Base-by-base conservation (phyloP, 1,140 invertebrate species). In the Pseudomyrmex dendroicus region DNA sequence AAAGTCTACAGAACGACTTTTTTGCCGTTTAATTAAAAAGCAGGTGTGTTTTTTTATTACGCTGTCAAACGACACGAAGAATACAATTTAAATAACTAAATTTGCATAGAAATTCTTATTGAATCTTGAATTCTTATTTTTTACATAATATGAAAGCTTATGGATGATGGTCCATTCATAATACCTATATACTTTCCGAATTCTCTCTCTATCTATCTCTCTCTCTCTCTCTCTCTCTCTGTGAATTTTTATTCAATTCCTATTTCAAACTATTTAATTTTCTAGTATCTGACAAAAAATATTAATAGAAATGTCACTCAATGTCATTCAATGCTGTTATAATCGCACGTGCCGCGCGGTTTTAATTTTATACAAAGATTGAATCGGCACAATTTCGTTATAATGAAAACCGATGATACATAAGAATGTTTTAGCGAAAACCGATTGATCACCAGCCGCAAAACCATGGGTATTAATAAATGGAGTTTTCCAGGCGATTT, bases 391-490 rank as follows among this genome's bases (percentile, higher is more conserved):
- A 25, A 48, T 78, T n/a, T 46, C 12, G 22, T 46, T 46, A 13
- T 50, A 25, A 48, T 46, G 5, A 59, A 70, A 67, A 54, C 13
- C 7, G 1, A 22, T 13, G 46, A 54, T 61, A 52, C 9, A 7
- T 52, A 22, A 44, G 15, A 76, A 20, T 35, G 2, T 76, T 17
- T 15, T 7, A 35, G 12, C 15, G 46, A 68, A 15, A 50, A 76
- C 61, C 48, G n/a, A 56, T 54, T 25, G 64, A 80, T 80, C 56
- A 15, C 54, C 22, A 20, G 17, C 25, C 64, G 15, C 50, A 54
- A 70, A 59, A 59, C 8, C 20, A 4, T 72, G 35, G 44, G 22
- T 70, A 78, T 70, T 80, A 80, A 72, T 70, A 70, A 70, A 48
- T 22, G 9, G 10, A 25, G 76, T 70, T 57, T 46, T 35, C 35